phyloP scores from a whole-genome alignment of 2,888 invertebrate species.

The Calephelis perditalis region DNA sequence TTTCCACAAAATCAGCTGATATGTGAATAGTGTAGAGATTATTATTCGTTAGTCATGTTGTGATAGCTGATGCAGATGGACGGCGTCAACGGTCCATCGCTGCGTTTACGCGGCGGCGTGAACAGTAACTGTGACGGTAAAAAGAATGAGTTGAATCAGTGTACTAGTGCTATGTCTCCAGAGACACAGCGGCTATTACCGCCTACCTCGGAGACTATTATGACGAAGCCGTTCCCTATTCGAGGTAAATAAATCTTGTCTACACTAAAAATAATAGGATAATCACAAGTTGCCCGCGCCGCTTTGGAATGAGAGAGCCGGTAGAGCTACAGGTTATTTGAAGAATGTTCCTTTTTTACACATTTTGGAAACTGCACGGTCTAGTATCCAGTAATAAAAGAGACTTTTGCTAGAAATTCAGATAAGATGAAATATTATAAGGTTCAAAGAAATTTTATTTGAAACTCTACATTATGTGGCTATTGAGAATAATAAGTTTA shows the following conservation, averaged over 20 bases:
- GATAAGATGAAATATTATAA: no score
- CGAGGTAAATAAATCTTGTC: constrained; percentile 76
- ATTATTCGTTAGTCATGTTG: constrained; percentile 56
- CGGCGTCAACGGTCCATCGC: constrained; percentile 58
- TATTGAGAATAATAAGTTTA: no score
- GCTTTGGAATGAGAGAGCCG: neutral
- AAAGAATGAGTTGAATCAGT: constrained; percentile 76
- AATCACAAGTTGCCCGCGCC: neutral
- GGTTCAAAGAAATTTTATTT: no score
- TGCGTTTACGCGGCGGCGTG: constrained; percentile 68
- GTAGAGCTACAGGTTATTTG: no score
- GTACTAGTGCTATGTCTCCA: constrained; percentile 85
- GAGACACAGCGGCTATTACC: constrained; percentile 83
- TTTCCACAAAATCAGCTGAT: constrained; percentile 47
- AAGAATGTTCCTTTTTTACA: no score
- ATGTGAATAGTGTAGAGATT: neutral
- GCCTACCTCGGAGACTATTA: constrained; percentile 89
- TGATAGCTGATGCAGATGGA: constrained; percentile 62
- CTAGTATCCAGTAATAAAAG: no score
- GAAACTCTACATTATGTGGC: no score
- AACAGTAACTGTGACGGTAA: constrained; percentile 53
- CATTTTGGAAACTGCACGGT: no score
- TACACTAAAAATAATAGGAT: constrained; percentile 10
- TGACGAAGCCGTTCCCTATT: constrained; percentile 93
- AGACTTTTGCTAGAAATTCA: no score